These are phyloP conservation scores for Scaptomyza pallida DNA, from an alignment of 1,140 invertebrate species.

Conservation along the genomic window DNA sequence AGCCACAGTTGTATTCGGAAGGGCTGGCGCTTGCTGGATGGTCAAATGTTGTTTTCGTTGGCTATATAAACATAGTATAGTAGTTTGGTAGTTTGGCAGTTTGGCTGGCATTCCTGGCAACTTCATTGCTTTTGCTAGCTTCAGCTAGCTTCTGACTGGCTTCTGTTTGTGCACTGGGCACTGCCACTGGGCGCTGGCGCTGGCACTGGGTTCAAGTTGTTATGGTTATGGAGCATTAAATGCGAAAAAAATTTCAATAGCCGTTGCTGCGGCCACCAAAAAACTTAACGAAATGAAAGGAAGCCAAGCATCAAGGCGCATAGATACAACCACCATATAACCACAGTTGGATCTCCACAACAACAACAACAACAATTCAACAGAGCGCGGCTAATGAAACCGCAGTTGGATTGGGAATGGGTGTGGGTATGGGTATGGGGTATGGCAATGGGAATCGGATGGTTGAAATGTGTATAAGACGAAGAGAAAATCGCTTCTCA, in stretches of 20 bases:
- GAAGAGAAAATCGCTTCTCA: constrained; percentile 50
- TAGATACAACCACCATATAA: constrained; percentile 48
- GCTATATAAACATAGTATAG: not conserved
- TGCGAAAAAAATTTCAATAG: constrained; percentile 67
- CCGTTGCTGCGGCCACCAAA: constrained; percentile 68
- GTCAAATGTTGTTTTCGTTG: not conserved
- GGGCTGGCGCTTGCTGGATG: not conserved
- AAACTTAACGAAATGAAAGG: constrained; percentile 79
- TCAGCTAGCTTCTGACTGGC: not conserved
- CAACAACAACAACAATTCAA: constrained; percentile 58
- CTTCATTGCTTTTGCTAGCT: constrained; percentile 2
- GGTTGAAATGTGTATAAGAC: constrained; percentile 36
- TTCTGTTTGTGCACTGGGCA: constrained; percentile 4
- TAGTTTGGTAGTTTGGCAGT: constrained; percentile 1
- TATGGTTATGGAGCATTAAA: constrained; percentile 67
- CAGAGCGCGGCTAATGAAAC: constrained; percentile 78
- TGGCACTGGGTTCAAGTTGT: constrained; percentile 34
- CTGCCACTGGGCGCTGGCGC: no score
- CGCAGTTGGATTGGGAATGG: constrained; percentile 60
- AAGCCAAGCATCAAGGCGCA: constrained; percentile 46
- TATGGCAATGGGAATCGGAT: constrained; percentile 5
- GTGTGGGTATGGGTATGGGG: no score
- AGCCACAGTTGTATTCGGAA: constrained; percentile 41
- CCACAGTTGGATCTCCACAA: constrained; percentile 60
- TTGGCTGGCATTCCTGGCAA: constrained; percentile 1